Evolutionary conservation across 2,113 vertebrate species (phyloP).

Genomic region (Caloenas nicobarica): DNA sequence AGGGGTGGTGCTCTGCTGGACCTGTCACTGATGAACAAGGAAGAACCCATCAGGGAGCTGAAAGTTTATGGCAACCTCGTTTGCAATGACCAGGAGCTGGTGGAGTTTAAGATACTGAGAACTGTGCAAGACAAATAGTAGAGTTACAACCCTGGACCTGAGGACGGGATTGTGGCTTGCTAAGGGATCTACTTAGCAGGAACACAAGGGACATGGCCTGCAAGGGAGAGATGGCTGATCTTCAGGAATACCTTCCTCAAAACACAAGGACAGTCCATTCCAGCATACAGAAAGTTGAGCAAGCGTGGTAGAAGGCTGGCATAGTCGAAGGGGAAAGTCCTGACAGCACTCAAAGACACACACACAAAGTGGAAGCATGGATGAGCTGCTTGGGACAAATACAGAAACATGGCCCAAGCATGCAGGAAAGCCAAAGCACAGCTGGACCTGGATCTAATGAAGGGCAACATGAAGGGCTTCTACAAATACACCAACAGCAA

Average conservation of each 20-base stretch:
- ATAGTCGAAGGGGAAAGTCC: neutral
- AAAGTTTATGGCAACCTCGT: neutral
- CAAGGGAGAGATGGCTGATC: neutral
- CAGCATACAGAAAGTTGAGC: neutral
- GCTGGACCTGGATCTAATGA: neutral
- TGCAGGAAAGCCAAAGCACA: neutral
- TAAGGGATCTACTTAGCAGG: neutral
- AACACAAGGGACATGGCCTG: neutral
- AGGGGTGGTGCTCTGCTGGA: slow-evolving; percentile 38
- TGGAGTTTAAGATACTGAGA: neutral
- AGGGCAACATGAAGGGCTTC: neutral
- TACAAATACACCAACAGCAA: neutral
- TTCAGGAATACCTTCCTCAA: neutral
- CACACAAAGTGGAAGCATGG: neutral
- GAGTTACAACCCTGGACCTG: neutral
- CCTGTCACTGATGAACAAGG: slow-evolving; percentile 65
- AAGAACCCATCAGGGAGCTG: slow-evolving; percentile 42
- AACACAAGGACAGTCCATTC: neutral
- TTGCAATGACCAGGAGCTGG: neutral
- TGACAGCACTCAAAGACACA: neutral
- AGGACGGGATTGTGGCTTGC: neutral
- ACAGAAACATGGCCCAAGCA: neutral
- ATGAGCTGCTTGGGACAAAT: neutral
- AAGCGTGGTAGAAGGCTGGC: neutral
- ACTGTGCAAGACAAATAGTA: neutral